These are phyloP conservation scores for Triops cancriformis DNA, from an alignment of 1,140 invertebrate genomes.

Conservation along the genomic window DNA sequence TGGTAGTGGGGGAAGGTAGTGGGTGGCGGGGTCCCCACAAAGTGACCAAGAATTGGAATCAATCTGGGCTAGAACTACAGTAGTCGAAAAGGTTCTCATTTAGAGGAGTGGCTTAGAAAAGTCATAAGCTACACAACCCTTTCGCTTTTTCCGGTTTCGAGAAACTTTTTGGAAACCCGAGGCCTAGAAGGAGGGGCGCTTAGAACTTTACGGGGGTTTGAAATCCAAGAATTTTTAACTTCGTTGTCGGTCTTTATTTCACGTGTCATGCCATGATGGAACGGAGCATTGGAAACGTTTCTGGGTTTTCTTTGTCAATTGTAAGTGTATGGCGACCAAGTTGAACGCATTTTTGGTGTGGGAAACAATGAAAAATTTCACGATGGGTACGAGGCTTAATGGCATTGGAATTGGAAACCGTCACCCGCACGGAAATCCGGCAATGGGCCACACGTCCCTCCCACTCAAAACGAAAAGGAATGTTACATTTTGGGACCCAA, in stretches of 20 bases:
- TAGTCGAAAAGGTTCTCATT: not conserved
- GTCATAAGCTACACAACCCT: not conserved
- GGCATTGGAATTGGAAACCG: conserved; percentile 8
- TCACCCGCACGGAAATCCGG: not conserved
- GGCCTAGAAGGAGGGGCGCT: not conserved
- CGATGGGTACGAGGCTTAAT: not conserved
- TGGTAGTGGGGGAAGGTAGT: too few relatives aligned
- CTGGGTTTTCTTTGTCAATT: not conserved
- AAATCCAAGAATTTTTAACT: not conserved
- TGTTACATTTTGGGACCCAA: not conserved
- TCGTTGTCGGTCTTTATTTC: not conserved
- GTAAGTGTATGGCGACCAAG: not conserved
- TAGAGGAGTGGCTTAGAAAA: not conserved
- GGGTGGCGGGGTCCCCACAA: too few relatives aligned
- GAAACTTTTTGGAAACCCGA: not conserved
- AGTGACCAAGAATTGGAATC: not conserved
- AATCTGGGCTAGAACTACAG: not conserved
- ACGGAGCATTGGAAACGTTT: not conserved
- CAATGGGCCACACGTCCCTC: not conserved
- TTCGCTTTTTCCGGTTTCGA: not conserved
- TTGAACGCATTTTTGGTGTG: not conserved
- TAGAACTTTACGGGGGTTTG: not conserved
- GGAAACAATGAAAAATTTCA: not conserved
- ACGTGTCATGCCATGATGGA: not conserved
- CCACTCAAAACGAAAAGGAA: not conserved